A percentile compares a stretch with the other conserved stretches of the same genome.
phyloP scores from a whole-genome alignment of 2,797 vertebrate species.

The Hypotaenidia okinawae region DNA sequence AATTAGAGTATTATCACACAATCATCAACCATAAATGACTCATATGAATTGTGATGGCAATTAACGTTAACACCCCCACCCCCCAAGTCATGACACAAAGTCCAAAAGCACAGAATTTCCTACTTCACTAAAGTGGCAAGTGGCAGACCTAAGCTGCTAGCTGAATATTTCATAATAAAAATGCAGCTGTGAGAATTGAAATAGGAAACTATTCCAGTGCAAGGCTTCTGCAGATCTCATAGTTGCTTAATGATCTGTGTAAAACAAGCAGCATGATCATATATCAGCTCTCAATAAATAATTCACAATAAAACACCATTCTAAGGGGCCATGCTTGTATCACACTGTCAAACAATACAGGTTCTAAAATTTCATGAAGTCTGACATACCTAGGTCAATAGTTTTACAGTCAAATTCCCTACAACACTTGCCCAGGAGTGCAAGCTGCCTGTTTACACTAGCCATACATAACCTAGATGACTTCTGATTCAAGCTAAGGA shows the following conservation, averaged over 20 bases:
- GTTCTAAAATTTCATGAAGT: background rate
- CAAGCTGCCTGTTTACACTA: background rate
- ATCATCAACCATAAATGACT: background rate
- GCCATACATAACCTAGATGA: background rate
- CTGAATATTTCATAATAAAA: background rate
- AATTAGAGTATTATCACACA: background rate
- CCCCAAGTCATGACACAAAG: background rate
- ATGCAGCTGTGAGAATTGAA: background rate
- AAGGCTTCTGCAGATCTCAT: background rate
- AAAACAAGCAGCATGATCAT: background rate
- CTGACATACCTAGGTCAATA: background rate
- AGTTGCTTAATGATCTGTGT: background rate
- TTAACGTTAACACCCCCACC: no score
- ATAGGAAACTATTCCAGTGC: background rate
- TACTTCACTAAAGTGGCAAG: background rate
- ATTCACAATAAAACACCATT: background rate
- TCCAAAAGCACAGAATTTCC: background rate
- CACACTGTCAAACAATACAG: background rate
- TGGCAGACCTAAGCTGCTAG: background rate
- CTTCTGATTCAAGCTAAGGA: background rate
- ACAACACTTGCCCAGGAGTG: background rate
- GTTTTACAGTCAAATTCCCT: background rate
- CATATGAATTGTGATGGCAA: background rate
- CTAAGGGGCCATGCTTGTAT: background rate
- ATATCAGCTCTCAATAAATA: background rate